phyloP scores from a whole-genome alignment of 2,888 invertebrate species.

The Enchytraeus crypticus region DNA sequence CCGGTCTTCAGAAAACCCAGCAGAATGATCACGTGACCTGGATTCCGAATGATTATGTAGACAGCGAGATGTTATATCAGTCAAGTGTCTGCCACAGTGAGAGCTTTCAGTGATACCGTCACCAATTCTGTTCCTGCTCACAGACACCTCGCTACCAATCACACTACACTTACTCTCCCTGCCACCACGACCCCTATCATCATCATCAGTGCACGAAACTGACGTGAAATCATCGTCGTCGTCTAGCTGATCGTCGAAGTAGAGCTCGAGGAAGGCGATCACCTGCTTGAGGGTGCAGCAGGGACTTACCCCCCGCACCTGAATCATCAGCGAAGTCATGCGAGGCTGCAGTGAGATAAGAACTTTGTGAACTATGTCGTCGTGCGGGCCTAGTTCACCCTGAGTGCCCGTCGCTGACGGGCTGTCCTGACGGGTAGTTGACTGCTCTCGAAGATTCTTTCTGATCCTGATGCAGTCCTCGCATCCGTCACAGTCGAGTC shows the following conservation, averaged over 20 bases:
- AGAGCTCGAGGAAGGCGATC: conserved; percentile 28
- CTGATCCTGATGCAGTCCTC: conserved; percentile 27
- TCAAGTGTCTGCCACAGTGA: no score
- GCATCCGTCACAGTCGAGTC: conserved; percentile 28
- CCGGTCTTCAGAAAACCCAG: not conserved
- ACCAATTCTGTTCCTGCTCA: not conserved
- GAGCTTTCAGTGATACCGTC: no score
- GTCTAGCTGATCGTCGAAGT: conserved; percentile 29
- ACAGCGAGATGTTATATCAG: no score
- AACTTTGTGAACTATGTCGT: conserved; percentile 30
- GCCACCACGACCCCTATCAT: not conserved
- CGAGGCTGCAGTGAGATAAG: conserved; percentile 18
- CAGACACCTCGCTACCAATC: not conserved
- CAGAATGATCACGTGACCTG: no score
- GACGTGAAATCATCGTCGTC: conserved; percentile 9
- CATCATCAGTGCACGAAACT: not conserved
- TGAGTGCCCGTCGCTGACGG: not conserved
- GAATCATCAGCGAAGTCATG: conserved; percentile 19
- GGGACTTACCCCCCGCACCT: conserved; percentile 27
- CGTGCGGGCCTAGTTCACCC: conserved; percentile 5
- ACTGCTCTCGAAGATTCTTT: conserved; percentile 7
- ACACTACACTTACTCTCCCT: no score
- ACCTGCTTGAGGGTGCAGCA: conserved; percentile 30
- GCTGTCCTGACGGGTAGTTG: not conserved
- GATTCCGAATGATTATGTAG: no score